Evolutionary conservation across 2,113 vertebrate genomes (phyloP), one percentile per base, ranked within the genome.

Genomic region (Prunella himalayana): DNA sequence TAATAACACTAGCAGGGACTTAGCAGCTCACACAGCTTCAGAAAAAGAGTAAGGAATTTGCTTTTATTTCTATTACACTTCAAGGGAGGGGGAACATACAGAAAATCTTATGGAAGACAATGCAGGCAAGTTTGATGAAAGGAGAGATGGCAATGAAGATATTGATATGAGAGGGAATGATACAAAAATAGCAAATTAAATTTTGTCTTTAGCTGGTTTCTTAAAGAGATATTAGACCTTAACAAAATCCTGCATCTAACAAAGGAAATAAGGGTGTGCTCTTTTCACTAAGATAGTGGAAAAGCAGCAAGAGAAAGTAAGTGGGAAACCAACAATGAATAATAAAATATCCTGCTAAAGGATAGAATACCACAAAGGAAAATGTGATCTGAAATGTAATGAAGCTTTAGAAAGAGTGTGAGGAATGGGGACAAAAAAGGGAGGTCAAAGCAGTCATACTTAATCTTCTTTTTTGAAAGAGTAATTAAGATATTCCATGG

Each of bases 391-490:
- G 90, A 90, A 86, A 87, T n/a, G 12, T 60, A 80, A 87, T 50
- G 76, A 80, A 82, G 33, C 23, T 76, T 89, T 70, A 85, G 63
- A 66, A 84, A 79, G 31, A 47, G 2, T 39, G 12, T 82, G 65
- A 87, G 28, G 20, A 92, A 91, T 44, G 14, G 19, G 5, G 33
- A 84, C 41, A 89, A 87, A 92, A 66, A 35, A 72, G 7, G 20
- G 47, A 95, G 54, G 50, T 88, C 71, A 90, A 88, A 21, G 24
- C 12, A 65, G 63, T 82, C 63, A 35, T 60, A 85, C 14, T 59
- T 91, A 92, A 90, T 93, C 71, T 79, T 93, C 73, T 37, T 80
- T 78, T 90, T 78, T 73, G 45, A 88, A 92, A 95, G 39, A 82
- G 54, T 80, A 90, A 93, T 92, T 89, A 89, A 92, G 70, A 65